phyloP scores from a whole-genome alignment of 2,113 vertebrate genomes.

The Nerophis ophidion region DNA sequence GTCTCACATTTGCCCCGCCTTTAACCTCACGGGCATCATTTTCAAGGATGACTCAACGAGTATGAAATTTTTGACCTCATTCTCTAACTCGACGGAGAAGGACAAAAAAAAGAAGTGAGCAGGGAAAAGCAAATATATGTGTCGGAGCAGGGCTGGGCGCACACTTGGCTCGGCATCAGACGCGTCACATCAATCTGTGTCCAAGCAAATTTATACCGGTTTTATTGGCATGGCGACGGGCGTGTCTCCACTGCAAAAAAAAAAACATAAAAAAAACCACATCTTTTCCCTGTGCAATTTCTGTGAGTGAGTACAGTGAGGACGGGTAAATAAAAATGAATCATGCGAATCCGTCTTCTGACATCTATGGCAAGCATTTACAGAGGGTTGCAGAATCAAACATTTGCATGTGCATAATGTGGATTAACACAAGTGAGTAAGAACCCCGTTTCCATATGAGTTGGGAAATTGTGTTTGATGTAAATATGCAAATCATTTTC shows the following conservation, averaged over 20 bases:
- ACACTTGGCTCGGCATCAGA: constrained; percentile 20
- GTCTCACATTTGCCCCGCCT: not conserved
- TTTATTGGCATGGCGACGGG: constrained; percentile 19
- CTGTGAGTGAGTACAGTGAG: not conserved
- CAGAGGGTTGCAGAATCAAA: constrained; percentile 15
- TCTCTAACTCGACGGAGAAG: constrained; percentile 9
- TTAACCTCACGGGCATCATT: not conserved
- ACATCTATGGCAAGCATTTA: constrained; percentile 8
- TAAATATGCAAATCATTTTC: too few relatives aligned
- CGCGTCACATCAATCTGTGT: constrained; percentile 15
- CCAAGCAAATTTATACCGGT: constrained; percentile 3
- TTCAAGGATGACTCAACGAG: constrained; percentile 8
- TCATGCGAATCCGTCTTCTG: not conserved
- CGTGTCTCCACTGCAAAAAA: not conserved
- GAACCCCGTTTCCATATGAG: too few relatives aligned
- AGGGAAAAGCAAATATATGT: not conserved
- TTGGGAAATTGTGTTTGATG: too few relatives aligned
- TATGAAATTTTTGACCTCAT: constrained; percentile 19
- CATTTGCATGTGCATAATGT: constrained; percentile 5
- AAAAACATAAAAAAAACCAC: not conserved
- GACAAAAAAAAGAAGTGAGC: constrained; percentile 3
- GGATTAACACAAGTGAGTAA: too few relatives aligned
- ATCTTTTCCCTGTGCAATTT: not conserved
- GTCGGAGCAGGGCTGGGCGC: constrained; percentile 4
- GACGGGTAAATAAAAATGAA: not conserved